A percentile compares a stretch with the other conserved stretches of the same genome.
Evolutionary conservation across 2,797 vertebrate species (phyloP).

Genomic region (Gallinago nigripennis): DNA sequence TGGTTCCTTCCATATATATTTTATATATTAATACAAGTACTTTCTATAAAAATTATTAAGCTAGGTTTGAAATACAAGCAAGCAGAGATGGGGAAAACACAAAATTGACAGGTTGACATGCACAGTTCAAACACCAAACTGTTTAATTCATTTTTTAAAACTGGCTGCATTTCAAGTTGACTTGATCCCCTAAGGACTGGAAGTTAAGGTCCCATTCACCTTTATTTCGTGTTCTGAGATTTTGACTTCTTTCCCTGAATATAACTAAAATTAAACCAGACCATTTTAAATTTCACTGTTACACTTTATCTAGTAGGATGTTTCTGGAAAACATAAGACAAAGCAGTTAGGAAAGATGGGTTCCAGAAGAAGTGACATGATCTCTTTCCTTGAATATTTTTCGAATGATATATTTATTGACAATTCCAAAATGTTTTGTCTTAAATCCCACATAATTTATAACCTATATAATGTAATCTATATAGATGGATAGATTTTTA

Average conservation of each 20-base stretch:
- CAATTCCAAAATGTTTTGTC: background rate
- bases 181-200: background rate
- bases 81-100: background rate
- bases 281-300: background rate
- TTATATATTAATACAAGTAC: background rate
- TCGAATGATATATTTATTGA: background rate
- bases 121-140: background rate
- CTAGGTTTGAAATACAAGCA: background rate
- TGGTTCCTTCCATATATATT: background rate
- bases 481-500: background rate
- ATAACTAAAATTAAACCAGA: slow-evolving; percentile 19
- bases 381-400: background rate
- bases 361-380: background rate
- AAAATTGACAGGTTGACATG: background rate
- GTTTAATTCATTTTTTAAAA: background rate
- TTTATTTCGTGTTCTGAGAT: background rate
- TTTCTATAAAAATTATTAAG: background rate
- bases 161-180: background rate
- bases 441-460: background rate
- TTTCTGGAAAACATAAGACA: slow-evolving; percentile 11
- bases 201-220: background rate
- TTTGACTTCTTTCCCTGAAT: background rate
- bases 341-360: background rate
- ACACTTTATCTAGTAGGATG: background rate
- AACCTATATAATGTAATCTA: background rate